These are phyloP conservation scores for Norana najaformis DNA, from an alignment of 2,888 invertebrate genomes.

Conservation along the genomic window DNA sequence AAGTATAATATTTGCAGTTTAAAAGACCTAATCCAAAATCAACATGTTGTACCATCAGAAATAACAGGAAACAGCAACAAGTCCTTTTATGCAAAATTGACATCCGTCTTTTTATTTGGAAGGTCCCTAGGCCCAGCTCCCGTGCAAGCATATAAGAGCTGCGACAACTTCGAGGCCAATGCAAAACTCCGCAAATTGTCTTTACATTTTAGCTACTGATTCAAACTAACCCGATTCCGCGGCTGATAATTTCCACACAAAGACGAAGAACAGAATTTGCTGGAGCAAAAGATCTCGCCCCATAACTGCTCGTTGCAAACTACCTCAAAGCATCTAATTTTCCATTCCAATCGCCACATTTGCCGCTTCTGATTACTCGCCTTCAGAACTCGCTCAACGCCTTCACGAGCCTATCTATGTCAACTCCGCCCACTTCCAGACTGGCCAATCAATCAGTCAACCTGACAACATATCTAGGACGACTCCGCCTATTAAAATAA, in stretches of 20 bases:
- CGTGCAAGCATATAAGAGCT: no score
- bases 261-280: background rate
- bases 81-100: background rate
- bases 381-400: background rate
- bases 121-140: background rate
- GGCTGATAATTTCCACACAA: conserved; percentile 1
- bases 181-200: background rate
- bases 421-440: background rate
- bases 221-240: conserved; percentile 13
- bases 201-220: background rate
- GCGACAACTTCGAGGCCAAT: background rate
- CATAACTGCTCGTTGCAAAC: background rate
- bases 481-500: background rate
- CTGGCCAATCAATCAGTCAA: background rate
- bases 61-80: no score
- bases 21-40: no score
- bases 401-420: background rate
- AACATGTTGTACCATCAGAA: no score
- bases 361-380: background rate
- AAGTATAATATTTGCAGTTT: no score
- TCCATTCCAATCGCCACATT: background rate
- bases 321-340: background rate
- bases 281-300: background rate
- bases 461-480: background rate
- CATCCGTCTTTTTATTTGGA: no score